Percentiles rank a stretch among this genome's conserved stretches.
Evolutionary conservation across 2,113 vertebrate species (phyloP).

Genomic region (Thunnus thynnus): DNA sequence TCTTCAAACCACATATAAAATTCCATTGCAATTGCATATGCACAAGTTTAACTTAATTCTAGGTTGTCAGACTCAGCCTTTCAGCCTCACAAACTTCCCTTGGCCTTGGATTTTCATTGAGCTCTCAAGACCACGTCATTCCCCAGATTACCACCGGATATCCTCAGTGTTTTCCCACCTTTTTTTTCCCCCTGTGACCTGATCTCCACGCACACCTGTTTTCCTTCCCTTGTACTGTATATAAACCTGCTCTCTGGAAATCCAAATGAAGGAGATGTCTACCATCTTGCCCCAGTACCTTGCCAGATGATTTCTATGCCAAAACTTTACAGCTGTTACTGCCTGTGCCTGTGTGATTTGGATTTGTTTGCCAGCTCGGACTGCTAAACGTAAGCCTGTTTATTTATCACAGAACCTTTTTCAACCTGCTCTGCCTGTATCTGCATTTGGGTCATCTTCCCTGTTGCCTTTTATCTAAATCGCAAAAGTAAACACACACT

Average conservation of each 20-base stretch:
- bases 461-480: neutral
- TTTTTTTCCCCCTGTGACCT: neutral
- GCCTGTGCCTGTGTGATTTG: neutral
- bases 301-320: neutral
- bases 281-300: neutral
- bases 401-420: too few species aligned
- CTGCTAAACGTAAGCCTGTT: neutral
- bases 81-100: neutral
- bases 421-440: too few species aligned
- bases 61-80: neutral
- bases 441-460: neutral
- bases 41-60: neutral
- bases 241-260: neutral
- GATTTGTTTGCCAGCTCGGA: neutral
- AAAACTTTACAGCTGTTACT: too few species aligned
- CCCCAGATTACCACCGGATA: too few species aligned
- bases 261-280: too few species aligned
- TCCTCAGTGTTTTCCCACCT: neutral
- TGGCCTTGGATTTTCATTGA: neutral
- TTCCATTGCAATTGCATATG: neutral
- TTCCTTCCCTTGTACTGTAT: neutral
- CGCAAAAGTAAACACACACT: too few species aligned
- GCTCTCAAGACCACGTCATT: neutral
- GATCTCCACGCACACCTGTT: neutral
- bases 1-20: neutral